A percentile compares a stretch with the other conserved stretches of the same genome.
phyloP scores from a whole-genome alignment of 2,113 vertebrate species.

The Esox niger region DNA sequence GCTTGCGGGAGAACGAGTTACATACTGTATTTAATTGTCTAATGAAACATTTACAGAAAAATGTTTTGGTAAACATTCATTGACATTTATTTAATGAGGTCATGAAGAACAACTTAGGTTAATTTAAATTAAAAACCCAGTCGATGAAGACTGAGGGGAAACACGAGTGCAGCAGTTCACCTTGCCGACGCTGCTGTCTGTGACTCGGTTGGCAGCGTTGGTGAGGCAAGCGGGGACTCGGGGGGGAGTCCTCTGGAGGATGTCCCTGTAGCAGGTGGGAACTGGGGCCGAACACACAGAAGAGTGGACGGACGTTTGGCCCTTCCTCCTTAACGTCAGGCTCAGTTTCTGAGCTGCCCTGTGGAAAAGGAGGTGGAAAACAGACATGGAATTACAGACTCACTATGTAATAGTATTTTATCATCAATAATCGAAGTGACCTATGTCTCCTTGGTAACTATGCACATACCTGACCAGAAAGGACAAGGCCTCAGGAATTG shows the following conservation, averaged over 20 bases:
- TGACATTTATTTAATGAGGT: too few relatives aligned
- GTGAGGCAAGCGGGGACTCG: slow-evolving; percentile 85
- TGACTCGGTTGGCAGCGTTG: slow-evolving; percentile 86
- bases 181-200: slow-evolving; percentile 87
- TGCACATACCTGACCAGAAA: slow-evolving; percentile 57
- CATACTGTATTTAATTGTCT: not conserved
- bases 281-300: slow-evolving; percentile 70
- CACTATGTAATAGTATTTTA: not conserved
- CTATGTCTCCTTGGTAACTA: not conserved
- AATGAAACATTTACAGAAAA: too few relatives aligned
- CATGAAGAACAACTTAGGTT: too few relatives aligned
- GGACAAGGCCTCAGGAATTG: slow-evolving; percentile 63
- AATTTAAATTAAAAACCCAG: too few relatives aligned
- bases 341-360: slow-evolving; percentile 94
- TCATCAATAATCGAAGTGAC: not conserved
- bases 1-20: slow-evolving; percentile 19
- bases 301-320: slow-evolving; percentile 78
- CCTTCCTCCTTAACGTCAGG: slow-evolving; percentile 88
- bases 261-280: slow-evolving; percentile 85
- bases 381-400: not conserved
- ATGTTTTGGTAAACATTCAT: too few relatives aligned
- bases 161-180: slow-evolving; percentile 55
- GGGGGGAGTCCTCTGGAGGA: slow-evolving; percentile 82
- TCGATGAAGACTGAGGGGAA: too few relatives aligned
- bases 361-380: slow-evolving; percentile 14